These are phyloP conservation scores for Scomber japonicus DNA, from an alignment of 2,113 vertebrate genomes.

Conservation along the genomic window DNA sequence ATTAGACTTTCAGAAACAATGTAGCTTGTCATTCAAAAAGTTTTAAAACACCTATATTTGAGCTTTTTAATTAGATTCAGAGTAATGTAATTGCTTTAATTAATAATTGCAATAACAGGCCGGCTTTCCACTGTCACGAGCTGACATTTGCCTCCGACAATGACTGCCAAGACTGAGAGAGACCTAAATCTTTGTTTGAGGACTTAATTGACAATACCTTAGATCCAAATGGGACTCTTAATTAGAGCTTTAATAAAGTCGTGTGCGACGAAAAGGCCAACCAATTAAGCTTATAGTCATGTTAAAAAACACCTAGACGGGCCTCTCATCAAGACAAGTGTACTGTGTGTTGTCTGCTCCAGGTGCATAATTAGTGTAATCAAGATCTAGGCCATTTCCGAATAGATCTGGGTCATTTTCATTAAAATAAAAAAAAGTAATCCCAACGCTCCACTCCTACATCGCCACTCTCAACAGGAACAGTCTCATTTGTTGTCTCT, in stretches of 20 bases:
- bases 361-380: slow-evolving; percentile 58
- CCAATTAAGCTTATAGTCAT: slow-evolving; percentile 40
- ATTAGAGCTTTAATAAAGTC: slow-evolving; percentile 56
- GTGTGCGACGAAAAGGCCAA: slow-evolving; percentile 54
- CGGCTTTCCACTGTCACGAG: not conserved
- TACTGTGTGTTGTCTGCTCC: slow-evolving; percentile 15
- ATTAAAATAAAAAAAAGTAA: slow-evolving; percentile 21
- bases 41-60: not conserved
- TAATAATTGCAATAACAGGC: not conserved
- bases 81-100: not conserved
- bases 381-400: slow-evolving; percentile 46
- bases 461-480: not conserved
- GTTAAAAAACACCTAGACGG: slow-evolving; percentile 26
- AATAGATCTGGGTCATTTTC: slow-evolving; percentile 56
- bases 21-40: not conserved
- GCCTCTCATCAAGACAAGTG: not conserved
- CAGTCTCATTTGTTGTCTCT: not conserved
- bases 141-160: slow-evolving; percentile 28
- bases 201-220: slow-evolving; percentile 53
- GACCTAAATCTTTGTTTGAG: slow-evolving; percentile 44
- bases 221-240: slow-evolving; percentile 44
- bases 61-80: not conserved
- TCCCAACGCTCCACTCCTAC: slow-evolving; percentile 5
- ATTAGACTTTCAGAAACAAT: not conserved
- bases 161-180: not conserved